These are phyloP conservation scores for Misgurnus anguillicaudatus DNA, from an alignment of 2,113 vertebrate genomes.

Conservation along the genomic window DNA sequence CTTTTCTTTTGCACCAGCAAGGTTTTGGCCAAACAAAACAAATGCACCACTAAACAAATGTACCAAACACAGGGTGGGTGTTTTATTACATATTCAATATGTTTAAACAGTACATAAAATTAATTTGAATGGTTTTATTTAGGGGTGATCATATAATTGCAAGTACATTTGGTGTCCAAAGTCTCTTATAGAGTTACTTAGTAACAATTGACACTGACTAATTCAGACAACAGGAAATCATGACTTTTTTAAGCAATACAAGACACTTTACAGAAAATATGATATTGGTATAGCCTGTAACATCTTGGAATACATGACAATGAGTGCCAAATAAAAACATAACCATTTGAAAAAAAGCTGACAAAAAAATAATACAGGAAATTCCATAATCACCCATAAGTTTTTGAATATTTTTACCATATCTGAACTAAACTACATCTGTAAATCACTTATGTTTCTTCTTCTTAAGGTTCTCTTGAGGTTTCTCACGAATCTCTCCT, in stretches of 20 bases:
- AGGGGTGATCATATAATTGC: not conserved
- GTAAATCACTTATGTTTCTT: conserved; percentile 89
- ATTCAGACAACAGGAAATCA: no score
- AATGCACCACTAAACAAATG: not conserved
- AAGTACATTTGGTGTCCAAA: no score
- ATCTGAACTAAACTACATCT: not conserved
- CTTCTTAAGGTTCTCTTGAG: conserved; percentile 83
- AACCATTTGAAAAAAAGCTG: no score
- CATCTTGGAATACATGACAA: no score
- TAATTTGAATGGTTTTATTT: not conserved
- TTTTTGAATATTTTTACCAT: not conserved
- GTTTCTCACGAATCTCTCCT: conserved; percentile 82
- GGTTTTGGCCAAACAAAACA: not conserved
- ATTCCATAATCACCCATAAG: no score
- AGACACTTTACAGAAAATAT: no score
- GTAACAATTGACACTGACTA: no score
- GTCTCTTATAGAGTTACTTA: no score
- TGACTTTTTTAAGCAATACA: no score
- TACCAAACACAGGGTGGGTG: not conserved
- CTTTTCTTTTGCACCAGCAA: not conserved
- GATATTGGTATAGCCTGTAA: no score
- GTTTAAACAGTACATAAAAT: not conserved
- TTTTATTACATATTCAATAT: conserved; percentile 44
- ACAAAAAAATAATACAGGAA: no score
- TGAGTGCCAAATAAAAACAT: no score